Conservation (phyloP, 2,113 vertebrate species). For the Herpailurus yagouaroundi region DNA sequence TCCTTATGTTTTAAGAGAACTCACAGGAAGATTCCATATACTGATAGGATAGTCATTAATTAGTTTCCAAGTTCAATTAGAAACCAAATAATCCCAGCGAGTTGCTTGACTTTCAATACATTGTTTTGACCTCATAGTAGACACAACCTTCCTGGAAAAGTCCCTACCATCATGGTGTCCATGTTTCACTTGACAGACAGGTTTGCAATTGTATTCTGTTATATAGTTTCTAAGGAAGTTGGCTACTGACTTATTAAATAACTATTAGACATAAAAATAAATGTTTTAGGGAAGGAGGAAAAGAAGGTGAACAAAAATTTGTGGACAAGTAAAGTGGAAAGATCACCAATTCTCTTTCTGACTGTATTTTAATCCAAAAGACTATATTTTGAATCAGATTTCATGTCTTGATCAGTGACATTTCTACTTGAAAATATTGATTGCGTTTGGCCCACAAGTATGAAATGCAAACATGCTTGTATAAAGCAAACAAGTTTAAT, state of each 20-base stretch:
- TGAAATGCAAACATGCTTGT: background rate
- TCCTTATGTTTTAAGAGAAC: background rate
- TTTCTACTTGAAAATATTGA: constrained; percentile 40
- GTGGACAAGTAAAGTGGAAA: background rate
- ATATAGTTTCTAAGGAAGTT: background rate
- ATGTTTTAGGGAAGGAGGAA: background rate
- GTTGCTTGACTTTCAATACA: background rate
- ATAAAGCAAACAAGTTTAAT: background rate
- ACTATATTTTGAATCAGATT: constrained; percentile 27
- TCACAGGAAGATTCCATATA: background rate
- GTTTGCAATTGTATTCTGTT: background rate
- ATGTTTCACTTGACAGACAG: background rate
- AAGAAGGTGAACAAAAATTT: background rate
- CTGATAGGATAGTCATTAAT: background rate
- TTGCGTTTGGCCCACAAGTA: background rate
- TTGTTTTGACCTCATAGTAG: background rate
- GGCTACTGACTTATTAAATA: background rate
- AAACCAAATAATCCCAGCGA: background rate
- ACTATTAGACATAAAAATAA: background rate
- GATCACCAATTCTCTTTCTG: background rate
- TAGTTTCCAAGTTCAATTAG: background rate
- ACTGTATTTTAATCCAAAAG: constrained; percentile 21
- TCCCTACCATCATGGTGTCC: background rate
- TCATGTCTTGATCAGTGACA: background rate
- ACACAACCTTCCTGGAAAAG: background rate